phyloP scores from a whole-genome alignment of 2,113 vertebrate genomes.

The Pelusios castaneus region DNA sequence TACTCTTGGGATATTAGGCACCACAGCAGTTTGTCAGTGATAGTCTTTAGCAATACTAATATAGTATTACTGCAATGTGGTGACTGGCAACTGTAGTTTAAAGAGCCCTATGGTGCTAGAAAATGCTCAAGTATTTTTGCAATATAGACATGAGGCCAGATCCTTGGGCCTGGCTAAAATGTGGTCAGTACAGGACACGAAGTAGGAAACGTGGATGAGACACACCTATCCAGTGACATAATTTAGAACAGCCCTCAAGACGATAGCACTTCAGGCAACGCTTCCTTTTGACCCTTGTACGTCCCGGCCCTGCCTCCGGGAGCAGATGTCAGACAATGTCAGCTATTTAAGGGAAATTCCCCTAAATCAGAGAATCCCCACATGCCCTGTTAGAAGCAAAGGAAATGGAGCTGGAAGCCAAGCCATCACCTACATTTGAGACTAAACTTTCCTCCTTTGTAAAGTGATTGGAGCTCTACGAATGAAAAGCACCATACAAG shows the following conservation, averaged over 20 bases:
- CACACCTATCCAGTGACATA: neutral
- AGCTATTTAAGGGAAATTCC: neutral
- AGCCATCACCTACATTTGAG: neutral
- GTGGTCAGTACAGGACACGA: neutral
- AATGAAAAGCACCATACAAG: neutral
- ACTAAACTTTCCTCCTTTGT: neutral
- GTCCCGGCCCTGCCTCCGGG: neutral
- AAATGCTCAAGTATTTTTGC: neutral
- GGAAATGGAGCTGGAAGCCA: neutral
- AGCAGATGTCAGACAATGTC: neutral
- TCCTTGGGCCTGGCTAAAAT: neutral
- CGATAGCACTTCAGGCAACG: neutral
- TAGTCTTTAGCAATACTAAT: neutral
- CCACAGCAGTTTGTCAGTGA: neutral
- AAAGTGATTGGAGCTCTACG: neutral
- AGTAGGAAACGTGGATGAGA: rapidly evolving
- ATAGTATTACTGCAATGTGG: neutral
- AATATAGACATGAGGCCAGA: neutral
- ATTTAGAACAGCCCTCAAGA: neutral
- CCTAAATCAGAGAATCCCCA: neutral
- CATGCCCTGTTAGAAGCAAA: neutral
- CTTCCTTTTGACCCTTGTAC: neutral
- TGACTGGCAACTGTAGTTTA: neutral
- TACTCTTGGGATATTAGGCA: neutral
- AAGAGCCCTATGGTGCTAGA: neutral